phyloP scores from a whole-genome alignment of 92 coral and sea anemone genomes.

The Palythoa caribaeorum region DNA sequence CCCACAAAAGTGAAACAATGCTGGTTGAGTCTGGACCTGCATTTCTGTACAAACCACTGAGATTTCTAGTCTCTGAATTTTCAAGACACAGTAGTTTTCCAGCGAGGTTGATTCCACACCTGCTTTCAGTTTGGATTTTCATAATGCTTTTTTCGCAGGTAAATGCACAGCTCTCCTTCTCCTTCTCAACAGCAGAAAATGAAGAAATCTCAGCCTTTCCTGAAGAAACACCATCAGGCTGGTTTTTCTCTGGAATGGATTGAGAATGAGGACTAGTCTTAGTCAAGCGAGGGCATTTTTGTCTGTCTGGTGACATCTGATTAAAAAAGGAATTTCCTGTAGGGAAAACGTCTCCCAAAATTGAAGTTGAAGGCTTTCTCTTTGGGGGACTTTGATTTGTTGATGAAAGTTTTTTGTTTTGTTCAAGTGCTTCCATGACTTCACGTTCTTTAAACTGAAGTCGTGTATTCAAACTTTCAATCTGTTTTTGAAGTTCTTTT shows the following conservation, averaged over 20 bases:
- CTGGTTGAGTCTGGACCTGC: constrained; percentile 52
- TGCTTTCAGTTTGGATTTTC: constrained; percentile 3
- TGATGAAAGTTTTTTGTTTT: constrained; percentile 62
- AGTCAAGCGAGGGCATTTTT: constrained; percentile 56
- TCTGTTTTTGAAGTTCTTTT: constrained; percentile 78
- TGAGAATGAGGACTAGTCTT: constrained; percentile 41
- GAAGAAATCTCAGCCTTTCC: neutral
- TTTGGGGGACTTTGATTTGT: constrained; percentile 58
- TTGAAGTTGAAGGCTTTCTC: constrained; percentile 51
- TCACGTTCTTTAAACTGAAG: constrained; percentile 89
- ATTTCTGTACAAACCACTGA: constrained; percentile 37
- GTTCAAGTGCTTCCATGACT: constrained; percentile 78
- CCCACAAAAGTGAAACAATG: constrained; percentile 70
- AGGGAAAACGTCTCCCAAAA: constrained; percentile 64
- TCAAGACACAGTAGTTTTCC: constrained; percentile 70
- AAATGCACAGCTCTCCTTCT: constrained; percentile 11
- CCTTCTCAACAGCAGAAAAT: neutral
- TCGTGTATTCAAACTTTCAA: constrained; percentile 84
- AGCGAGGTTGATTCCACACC: constrained; percentile 60
- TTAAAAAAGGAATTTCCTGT: constrained; percentile 87
- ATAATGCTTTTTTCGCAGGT: constrained; percentile 2
- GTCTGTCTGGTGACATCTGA: constrained; percentile 58
- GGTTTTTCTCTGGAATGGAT: constrained; percentile 13
- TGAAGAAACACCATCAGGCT: neutral
- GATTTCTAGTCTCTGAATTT: constrained; percentile 48